Evolutionary conservation across 2,888 invertebrate genomes (phyloP).

Genomic region (Orthonychiurus folsomi): DNA sequence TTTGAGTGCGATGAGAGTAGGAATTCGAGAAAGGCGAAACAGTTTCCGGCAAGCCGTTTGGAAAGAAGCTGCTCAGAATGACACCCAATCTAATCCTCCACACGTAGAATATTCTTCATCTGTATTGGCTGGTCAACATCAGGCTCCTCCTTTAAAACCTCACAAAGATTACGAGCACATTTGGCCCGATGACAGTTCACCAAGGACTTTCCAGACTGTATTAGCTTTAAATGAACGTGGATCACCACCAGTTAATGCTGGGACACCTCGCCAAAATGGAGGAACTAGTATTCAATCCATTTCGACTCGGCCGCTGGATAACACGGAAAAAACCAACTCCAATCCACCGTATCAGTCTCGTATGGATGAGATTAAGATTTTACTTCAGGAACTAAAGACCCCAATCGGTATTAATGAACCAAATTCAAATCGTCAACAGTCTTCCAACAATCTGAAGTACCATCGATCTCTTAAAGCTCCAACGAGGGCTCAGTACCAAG

Average conservation of each 20-base stretch:
- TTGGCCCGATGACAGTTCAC: conserved; percentile 32
- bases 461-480: conserved; percentile 37
- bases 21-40: conserved; percentile 42
- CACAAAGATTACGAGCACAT: conserved; percentile 41
- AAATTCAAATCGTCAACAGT: neutral
- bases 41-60: conserved; percentile 43
- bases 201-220: neutral
- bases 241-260: neutral
- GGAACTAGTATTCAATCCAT: neutral
- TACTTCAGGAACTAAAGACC: conserved; percentile 34
- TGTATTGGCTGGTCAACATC: neutral
- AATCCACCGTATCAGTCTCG: conserved; percentile 20
- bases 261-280: neutral
- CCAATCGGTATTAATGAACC: conserved; percentile 16
- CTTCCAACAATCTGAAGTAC: conserved; percentile 20
- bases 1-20: conserved; percentile 29
- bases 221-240: neutral
- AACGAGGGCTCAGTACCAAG: conserved; percentile 34
- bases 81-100: neutral
- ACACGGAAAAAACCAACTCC: neutral
- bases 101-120: neutral
- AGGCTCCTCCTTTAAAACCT: conserved; percentile 10
- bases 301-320: neutral
- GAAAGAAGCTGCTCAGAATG: conserved; percentile 34
- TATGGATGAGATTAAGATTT: conserved; percentile 36